Conservation (phyloP, 2,113 vertebrate species). For the Corythornis cristatus region DNA sequence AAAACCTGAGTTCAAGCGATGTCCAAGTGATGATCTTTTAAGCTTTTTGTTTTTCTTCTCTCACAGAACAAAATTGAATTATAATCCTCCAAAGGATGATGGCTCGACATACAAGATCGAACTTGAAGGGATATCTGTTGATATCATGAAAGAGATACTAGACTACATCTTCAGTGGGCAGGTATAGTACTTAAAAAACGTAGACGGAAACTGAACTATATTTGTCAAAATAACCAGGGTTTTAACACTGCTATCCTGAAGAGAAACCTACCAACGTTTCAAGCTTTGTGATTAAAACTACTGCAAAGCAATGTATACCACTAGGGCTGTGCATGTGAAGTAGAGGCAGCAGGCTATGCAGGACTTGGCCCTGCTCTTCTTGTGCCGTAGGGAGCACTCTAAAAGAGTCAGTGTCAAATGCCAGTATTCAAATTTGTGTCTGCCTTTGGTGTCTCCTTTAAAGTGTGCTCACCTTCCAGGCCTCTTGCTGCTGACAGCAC, state of each 20-base stretch:
- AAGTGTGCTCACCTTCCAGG: background rate
- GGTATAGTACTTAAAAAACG: slow-evolving; percentile 72
- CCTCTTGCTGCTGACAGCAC: background rate
- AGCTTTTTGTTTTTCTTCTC: slow-evolving; percentile 27
- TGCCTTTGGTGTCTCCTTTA: background rate
- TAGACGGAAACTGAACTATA: background rate
- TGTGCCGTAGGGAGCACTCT: rapidly evolving
- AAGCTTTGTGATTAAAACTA: background rate
- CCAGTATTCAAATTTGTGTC: background rate
- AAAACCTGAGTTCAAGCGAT: background rate
- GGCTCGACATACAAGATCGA: slow-evolving; percentile 94
- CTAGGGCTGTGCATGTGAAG: background rate
- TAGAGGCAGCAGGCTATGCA: background rate
- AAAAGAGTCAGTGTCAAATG: background rate
- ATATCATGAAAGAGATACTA: slow-evolving; percentile 95
- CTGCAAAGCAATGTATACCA: rapidly evolving
- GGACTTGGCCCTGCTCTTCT: background rate
- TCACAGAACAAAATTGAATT: slow-evolving; percentile 94
- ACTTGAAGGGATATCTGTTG: slow-evolving; percentile 93
- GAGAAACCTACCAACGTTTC: background rate
- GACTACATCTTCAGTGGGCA: slow-evolving; percentile 98
- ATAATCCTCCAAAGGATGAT: slow-evolving; percentile 96
- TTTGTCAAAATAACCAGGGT: background rate
- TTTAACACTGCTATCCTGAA: background rate
- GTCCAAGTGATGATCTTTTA: background rate